A percentile compares a stretch with the other conserved stretches of the same genome.
Conservation (phyloP, 2,113 vertebrate species). For the Peucedramus taeniatus region DNA sequence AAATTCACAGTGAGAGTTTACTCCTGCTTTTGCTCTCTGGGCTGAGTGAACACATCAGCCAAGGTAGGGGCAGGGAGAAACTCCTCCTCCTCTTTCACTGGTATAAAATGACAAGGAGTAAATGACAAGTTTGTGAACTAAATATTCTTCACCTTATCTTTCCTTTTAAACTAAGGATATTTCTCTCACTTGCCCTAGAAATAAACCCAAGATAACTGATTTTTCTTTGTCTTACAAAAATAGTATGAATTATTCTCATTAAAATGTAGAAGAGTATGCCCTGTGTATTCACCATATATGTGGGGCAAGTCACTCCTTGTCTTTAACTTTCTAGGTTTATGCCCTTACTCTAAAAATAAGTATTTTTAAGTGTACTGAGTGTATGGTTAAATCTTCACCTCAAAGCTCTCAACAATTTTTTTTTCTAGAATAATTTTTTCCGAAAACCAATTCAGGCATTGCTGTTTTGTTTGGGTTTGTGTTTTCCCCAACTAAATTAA, state of each 20-base stretch:
- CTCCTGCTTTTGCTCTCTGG: neutral
- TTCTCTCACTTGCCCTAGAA: neutral
- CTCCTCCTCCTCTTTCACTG: neutral
- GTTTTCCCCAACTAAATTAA: neutral
- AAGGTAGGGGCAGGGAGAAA: neutral
- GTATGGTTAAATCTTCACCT: neutral
- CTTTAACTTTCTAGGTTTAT: neutral
- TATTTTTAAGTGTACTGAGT: neutral
- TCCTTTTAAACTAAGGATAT: neutral
- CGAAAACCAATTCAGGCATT: neutral
- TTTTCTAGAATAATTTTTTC: neutral
- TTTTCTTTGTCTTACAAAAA: neutral
- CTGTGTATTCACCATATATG: neutral
- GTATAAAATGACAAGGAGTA: neutral
- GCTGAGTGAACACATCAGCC: neutral
- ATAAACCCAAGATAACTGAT: neutral
- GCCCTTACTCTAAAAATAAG: neutral
- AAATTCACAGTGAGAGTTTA: neutral
- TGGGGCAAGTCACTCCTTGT: neutral
- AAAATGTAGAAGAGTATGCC: neutral
- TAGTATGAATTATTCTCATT: neutral
- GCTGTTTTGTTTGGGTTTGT: neutral
- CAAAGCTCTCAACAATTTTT: neutral
- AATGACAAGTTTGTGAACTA: neutral
- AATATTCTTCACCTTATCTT: neutral